These are phyloP conservation scores for Brotula barbata DNA, from an alignment of 2,797 vertebrate genomes.

Conservation along the genomic window DNA sequence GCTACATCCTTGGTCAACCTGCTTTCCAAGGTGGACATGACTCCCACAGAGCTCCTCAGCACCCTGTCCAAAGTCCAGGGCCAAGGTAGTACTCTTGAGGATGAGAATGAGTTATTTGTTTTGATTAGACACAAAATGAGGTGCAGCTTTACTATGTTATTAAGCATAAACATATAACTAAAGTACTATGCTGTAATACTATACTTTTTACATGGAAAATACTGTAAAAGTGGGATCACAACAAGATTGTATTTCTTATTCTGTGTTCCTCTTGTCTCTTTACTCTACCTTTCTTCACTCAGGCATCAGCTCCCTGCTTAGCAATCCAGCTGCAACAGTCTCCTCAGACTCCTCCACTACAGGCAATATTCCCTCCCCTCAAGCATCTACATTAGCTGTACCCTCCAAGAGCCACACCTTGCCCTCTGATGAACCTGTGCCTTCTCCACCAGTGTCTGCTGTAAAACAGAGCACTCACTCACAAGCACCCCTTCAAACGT, in stretches of 20 bases:
- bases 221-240: not conserved
- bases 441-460: slow-evolving; percentile 47
- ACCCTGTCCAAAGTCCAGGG: slow-evolving; percentile 89
- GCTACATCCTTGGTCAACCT: slow-evolving; percentile 86
- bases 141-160: too few relatives aligned
- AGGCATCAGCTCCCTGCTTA: slow-evolving; percentile 87
- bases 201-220: not conserved
- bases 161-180: too few relatives aligned
- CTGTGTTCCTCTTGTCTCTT: slow-evolving; percentile 9
- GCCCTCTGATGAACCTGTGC: slow-evolving; percentile 36
- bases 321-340: slow-evolving; percentile 80
- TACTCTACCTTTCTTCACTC: slow-evolving; percentile 26
- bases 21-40: slow-evolving; percentile 92
- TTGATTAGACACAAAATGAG: not conserved
- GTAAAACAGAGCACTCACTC: slow-evolving; percentile 63
- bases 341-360: slow-evolving; percentile 48
- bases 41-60: slow-evolving; percentile 87
- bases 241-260: slow-evolving; percentile 8
- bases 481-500: slow-evolving; percentile 21
- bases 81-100: slow-evolving; percentile 79
- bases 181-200: not conserved
- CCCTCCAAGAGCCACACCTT: slow-evolving; percentile 50
- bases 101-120: slow-evolving; percentile 72
- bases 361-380: slow-evolving; percentile 54
- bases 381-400: slow-evolving; percentile 44